These are phyloP conservation scores for Umimayanthus kanabou DNA, from an alignment of 92 coral and sea anemone species.

Conservation along the genomic window DNA sequence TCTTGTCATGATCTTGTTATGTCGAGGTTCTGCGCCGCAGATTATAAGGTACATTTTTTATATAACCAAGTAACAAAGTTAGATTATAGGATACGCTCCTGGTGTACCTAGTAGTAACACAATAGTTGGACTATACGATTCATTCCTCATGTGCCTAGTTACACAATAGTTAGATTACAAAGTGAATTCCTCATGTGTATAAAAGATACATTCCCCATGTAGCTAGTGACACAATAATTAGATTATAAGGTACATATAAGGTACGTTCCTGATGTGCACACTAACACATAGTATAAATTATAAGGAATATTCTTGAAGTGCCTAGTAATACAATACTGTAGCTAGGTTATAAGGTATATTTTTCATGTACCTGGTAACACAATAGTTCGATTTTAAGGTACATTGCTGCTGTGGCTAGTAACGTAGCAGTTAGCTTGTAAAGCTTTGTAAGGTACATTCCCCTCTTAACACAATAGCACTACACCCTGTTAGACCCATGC, in stretches of 20 bases:
- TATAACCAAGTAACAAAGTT: slow-evolving; percentile 24
- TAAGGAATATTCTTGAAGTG: background rate
- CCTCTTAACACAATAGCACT: no score
- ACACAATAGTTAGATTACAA: no score
- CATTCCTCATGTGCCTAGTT: slow-evolving; percentile 25
- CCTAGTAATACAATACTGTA: background rate
- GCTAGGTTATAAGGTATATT: slow-evolving; percentile 25
- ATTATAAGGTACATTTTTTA: background rate
- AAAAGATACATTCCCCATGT: background rate
- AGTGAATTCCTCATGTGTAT: background rate
- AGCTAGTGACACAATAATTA: background rate
- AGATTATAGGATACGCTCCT: background rate
- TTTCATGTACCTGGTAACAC: slow-evolving; percentile 14
- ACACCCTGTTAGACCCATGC: no score
- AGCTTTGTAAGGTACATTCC: background rate
- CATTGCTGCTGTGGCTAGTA: slow-evolving; percentile 25
- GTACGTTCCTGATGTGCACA: slow-evolving; percentile 23
- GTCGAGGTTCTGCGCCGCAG: slow-evolving; percentile 95
- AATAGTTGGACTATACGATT: slow-evolving; percentile 17
- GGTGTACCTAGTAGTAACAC: slow-evolving; percentile 42
- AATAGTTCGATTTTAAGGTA: slow-evolving; percentile 57
- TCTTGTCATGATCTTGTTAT: slow-evolving; percentile 91
- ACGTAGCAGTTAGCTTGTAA: no score
- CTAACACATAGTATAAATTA: background rate
- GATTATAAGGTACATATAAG: slow-evolving; percentile 65